Percentiles rank a stretch among this genome's conserved stretches.
Evolutionary conservation across 1,140 invertebrate species (phyloP).

Genomic region (Philopotamus ludificatus): DNA sequence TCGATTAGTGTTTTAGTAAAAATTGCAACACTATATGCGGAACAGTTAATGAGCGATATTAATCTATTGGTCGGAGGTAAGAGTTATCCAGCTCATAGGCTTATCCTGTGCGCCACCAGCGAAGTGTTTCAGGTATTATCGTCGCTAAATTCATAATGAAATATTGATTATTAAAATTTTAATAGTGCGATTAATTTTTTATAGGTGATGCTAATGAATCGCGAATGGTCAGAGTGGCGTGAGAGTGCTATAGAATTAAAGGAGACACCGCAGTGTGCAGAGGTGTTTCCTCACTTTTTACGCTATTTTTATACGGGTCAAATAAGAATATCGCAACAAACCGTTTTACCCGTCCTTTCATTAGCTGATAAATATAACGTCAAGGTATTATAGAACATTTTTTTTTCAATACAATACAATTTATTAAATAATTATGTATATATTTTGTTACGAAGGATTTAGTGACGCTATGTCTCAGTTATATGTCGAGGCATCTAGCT

Average conservation of each 20-base stretch:
- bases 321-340: constrained; percentile 78
- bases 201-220: constrained; percentile 89
- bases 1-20: constrained; percentile 75
- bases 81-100: constrained; percentile 83
- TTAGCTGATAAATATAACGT: constrained; percentile 95
- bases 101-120: constrained; percentile 91
- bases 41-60: constrained; percentile 84
- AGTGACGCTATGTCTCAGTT: constrained; percentile 76
- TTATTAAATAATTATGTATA: neutral
- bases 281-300: constrained; percentile 86
- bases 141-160: neutral
- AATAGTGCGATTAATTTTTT: constrained; percentile 4
- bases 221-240: constrained; percentile 87
- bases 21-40: constrained; percentile 79
- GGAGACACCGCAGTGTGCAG: constrained; percentile 80
- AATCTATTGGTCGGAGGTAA: constrained; percentile 75
- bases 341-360: constrained; percentile 81
- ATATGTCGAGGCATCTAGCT: constrained; percentile 85
- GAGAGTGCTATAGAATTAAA: constrained; percentile 80
- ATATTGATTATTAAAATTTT: neutral
- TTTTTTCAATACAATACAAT: neutral
- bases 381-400: constrained; percentile 58
- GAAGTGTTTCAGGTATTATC: constrained; percentile 85
- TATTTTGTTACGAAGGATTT: constrained; percentile 63
- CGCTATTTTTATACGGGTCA: constrained; percentile 91